Base-by-base conservation (phyloP, 2,888 invertebrate genomes). In the Nemapogon koenigi region DNA sequence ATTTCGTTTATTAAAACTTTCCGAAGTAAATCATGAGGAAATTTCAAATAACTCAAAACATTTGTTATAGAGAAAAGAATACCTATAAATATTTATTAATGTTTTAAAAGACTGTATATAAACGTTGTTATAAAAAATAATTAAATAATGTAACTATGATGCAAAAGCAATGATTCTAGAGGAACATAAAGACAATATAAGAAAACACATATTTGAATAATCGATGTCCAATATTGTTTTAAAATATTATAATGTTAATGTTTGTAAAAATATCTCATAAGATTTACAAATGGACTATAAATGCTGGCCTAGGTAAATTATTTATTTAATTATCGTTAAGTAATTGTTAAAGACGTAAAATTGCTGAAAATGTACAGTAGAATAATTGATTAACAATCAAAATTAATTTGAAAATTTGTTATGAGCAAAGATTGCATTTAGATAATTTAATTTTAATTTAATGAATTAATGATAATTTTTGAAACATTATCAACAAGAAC, bases 111-210 rank as follows among this genome's bases (percentile, higher is more conserved):
- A 75, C 72, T 75, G 73, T 75, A 73, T 52, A 73, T 73, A 73
- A 62, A 49, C 60, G 42, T 49, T 46, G 48, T 19, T 13, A 16
- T 18, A 33, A n/a, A 29, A 4, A 13, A 3, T 13, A 29, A n/a
- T 11, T 14, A 14, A 14, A 13, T 29, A 3, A 14, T 11, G 8
- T 14, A 29, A 29, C n/a, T 29, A 13, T 13, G 3, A 13, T 3
- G n/a, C 8, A 11, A 49, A 62, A 56, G 59, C 59, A 62, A 60
- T 54, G 55, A 65, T 65, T 19, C 62, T 52, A 52, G 65, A 62
- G 76, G 75, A 76, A 68, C 72, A 73, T 68, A 64, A 68, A 60
- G 76, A 76, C 75, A 75, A 75, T 76, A 76, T 70, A 50, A 45
- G 30, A 25, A 38, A 19, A 6, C 22, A 19, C 18, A 22, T 35